These are phyloP conservation scores for Saimiri boliviensis DNA, from an alignment of 2,113 vertebrate genomes.

Conservation along the genomic window DNA sequence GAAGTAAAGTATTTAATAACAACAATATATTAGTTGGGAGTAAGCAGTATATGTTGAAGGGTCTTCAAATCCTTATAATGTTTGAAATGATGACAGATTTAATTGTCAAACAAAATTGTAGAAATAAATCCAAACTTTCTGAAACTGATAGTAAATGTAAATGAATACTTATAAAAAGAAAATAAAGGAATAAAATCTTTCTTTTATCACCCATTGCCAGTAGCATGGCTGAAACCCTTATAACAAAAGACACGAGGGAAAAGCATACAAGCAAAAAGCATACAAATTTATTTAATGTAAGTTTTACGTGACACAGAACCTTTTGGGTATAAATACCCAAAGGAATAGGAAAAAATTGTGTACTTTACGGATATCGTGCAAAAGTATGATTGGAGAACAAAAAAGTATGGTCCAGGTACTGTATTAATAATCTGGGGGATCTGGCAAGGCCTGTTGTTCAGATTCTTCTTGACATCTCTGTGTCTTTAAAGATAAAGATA, in stretches of 20 bases:
- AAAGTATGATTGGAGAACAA: neutral
- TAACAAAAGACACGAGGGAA: neutral
- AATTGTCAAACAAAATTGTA: neutral
- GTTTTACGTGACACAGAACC: neutral
- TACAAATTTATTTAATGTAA: neutral
- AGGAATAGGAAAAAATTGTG: neutral
- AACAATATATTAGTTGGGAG: neutral
- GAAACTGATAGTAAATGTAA: neutral
- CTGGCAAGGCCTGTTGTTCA: neutral
- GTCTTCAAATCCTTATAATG: neutral
- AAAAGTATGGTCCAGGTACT: too few species aligned
- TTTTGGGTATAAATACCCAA: neutral
- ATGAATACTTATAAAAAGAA: neutral
- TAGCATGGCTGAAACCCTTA: neutral
- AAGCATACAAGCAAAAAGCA: neutral
- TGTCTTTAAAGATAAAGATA: neutral
- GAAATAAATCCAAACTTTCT: neutral
- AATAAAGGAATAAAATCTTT: neutral
- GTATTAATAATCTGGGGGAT: neutral
- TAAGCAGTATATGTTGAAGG: neutral
- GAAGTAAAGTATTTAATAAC: neutral
- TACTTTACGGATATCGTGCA: neutral
- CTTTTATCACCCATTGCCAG: neutral
- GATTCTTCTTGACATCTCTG: neutral
- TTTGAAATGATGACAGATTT: neutral